Evolutionary conservation across 1,140 invertebrate genomes (phyloP).

Genomic region (Eufriesea mexicana): DNA sequence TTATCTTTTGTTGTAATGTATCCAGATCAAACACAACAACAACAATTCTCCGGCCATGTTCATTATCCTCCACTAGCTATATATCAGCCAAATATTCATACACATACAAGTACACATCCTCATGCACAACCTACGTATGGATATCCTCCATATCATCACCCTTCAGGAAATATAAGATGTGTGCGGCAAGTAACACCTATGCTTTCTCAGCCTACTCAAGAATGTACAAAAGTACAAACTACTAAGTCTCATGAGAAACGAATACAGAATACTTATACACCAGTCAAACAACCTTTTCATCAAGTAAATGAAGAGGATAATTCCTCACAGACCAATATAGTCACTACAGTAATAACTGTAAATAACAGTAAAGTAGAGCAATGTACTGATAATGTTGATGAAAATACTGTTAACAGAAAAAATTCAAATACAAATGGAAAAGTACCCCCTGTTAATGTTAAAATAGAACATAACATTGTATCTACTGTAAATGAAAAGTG

Average conservation of each 20-base stretch:
- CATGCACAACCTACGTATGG: slow-evolving; percentile 64
- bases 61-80: slow-evolving; percentile 63
- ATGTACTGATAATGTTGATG: slow-evolving; percentile 57
- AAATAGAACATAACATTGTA: slow-evolving; percentile 71
- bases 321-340: slow-evolving; percentile 70
- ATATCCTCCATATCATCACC: slow-evolving; percentile 65
- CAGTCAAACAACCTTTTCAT: slow-evolving; percentile 61
- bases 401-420: slow-evolving; percentile 65
- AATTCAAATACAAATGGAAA: slow-evolving; percentile 61
- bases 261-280: slow-evolving; percentile 59
- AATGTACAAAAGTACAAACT: slow-evolving; percentile 52
- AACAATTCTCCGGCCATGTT: slow-evolving; percentile 67
- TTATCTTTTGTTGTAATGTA: slow-evolving; percentile 61
- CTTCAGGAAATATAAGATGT: slow-evolving; percentile 67
- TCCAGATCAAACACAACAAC: slow-evolving; percentile 64
- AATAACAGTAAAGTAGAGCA: slow-evolving; percentile 67
- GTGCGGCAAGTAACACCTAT: slow-evolving; percentile 62
- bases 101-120: slow-evolving; percentile 63
- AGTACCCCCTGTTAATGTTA: slow-evolving; percentile 66
- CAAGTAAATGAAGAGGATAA: slow-evolving; percentile 66
- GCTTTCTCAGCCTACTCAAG: slow-evolving; percentile 63
- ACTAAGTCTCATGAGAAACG: slow-evolving; percentile 57
- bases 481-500: slow-evolving; percentile 68
- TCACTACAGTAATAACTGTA: slow-evolving; percentile 69
- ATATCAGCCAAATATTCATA: slow-evolving; percentile 64